Percentiles rank a stretch among this genome's conserved stretches.
phyloP scores from a whole-genome alignment of 2,113 vertebrate species.

The rabbit (Oryctolagus cuniculus) region mOryCun1.1 NC_091445.1:1968501-1969000 shows the following conservation, averaged over 20 bases:
- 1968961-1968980: not conserved
- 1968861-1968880: constrained; percentile 74
- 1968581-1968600: constrained; percentile 79
- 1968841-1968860: constrained; percentile 72
- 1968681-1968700: constrained; percentile 85
- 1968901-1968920: not conserved
- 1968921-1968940: constrained; percentile 37
- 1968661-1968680: constrained; percentile 85
- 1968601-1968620: constrained; percentile 82
- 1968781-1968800: constrained; percentile 68
- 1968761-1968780: constrained; percentile 79
- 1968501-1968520: constrained; percentile 65
- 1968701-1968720: constrained; percentile 81
- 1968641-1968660: constrained; percentile 84
- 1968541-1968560: constrained; percentile 71
- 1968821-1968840: not conserved
- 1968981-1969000: not conserved
- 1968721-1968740: constrained; percentile 74
- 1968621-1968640: constrained; percentile 85
- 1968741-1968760: constrained; percentile 80
- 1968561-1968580: constrained; percentile 83
- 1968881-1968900: not conserved
- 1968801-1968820: constrained; percentile 31
- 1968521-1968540: constrained; percentile 79
- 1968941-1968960: not conserved